These are phyloP conservation scores for Cydia amplana DNA, from an alignment of 1,140 invertebrate species.

Conservation along the genomic window DNA sequence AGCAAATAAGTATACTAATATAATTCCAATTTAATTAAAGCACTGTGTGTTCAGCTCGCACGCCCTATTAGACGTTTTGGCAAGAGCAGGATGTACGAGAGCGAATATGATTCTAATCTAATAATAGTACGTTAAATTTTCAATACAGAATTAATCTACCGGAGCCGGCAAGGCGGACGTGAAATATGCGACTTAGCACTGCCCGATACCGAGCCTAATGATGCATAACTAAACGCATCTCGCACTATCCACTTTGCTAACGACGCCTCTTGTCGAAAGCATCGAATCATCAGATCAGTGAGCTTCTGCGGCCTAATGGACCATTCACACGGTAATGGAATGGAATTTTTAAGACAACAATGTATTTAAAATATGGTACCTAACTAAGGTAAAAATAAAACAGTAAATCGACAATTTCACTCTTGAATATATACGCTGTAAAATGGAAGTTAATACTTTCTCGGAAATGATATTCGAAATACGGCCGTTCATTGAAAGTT, in stretches of 20 bases:
- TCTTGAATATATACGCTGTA: no score
- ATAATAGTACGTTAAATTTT: neutral
- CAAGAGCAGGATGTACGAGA: neutral
- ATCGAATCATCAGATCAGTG: conserved; percentile 24
- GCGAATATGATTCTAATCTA: neutral
- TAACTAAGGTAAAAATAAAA: no score
- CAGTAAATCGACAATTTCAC: no score
- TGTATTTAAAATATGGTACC: neutral
- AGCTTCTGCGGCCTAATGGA: conserved; percentile 18
- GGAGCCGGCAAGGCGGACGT: conserved; percentile 26
- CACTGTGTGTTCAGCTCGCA: neutral
- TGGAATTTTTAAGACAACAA: conserved; percentile 1
- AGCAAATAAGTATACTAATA: no score
- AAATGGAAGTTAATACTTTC: no score
- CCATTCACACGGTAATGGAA: conserved; percentile 24
- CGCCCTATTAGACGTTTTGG: neutral
- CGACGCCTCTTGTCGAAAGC: conserved; percentile 11
- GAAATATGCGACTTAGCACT: conserved; percentile 36
- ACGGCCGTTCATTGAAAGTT: no score
- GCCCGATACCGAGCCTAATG: conserved; percentile 36
- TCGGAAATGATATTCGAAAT: no score
- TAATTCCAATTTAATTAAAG: neutral
- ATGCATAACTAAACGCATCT: conserved; percentile 38
- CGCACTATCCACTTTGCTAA: conserved; percentile 30
- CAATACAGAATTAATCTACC: conserved; percentile 1